Conservation (phyloP, 2,797 vertebrate genomes). For the Oceanodroma leucorhoa region DNA sequence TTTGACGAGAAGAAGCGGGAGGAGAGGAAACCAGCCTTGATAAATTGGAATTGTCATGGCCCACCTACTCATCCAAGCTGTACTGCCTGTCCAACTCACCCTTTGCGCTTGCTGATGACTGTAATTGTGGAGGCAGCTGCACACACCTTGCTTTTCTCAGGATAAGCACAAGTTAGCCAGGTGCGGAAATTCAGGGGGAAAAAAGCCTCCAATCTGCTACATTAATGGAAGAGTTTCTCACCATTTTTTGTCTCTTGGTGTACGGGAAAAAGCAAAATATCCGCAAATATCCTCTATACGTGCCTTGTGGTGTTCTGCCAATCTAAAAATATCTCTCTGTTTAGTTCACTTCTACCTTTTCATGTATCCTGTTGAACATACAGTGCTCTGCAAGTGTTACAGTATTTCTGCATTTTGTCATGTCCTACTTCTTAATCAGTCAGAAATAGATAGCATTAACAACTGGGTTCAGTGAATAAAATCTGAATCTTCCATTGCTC, state of each 20-base stretch:
- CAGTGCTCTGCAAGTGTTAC: neutral
- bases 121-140: neutral
- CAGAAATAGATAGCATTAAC: neutral
- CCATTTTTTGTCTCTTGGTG: neutral
- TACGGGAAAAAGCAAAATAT: neutral
- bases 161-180: neutral
- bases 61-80: neutral
- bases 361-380: neutral
- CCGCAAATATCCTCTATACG: neutral
- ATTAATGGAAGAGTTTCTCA: neutral
- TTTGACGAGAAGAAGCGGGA: neutral
- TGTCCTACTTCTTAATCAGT: neutral
- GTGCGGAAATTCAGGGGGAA: neutral
- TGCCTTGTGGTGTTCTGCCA: neutral
- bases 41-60: neutral
- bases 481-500: neutral
- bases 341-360: neutral
- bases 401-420: neutral
- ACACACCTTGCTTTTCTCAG: neutral
- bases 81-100: neutral
- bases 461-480: neutral
- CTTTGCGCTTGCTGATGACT: neutral
- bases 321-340: neutral
- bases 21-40: neutral
- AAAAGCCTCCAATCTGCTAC: neutral